A percentile compares a stretch with the other conserved stretches of the same genome.
Evolutionary conservation across 2,888 invertebrate genomes (phyloP).

Genomic region (Exephanes ischioxanthus): DNA sequence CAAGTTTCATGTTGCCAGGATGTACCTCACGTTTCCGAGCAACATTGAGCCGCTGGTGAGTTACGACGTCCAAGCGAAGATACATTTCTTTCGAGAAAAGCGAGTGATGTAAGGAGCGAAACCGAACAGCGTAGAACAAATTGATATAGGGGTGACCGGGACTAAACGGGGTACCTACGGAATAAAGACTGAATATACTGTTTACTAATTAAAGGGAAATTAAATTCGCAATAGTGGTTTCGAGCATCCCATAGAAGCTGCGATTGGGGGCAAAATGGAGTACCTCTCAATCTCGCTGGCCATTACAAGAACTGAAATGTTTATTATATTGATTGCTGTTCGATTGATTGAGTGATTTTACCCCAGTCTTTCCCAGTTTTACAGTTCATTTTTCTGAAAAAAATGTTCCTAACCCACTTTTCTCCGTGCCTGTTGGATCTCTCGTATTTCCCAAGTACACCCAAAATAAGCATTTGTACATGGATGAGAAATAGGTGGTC

Average conservation of each 20-base stretch:
- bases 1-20: conserved; percentile 88
- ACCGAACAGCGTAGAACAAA: neutral
- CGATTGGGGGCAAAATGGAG: no score
- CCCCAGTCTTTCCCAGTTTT: neutral
- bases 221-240: no score
- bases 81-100: conserved; percentile 38
- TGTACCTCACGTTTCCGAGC: conserved; percentile 87
- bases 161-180: no score
- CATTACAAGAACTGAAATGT: neutral
- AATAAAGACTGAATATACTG: neutral
- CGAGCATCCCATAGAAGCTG: no score
- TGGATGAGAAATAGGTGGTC: neutral
- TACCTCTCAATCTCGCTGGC: neutral
- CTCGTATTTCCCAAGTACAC: no score
- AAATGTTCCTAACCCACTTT: no score
- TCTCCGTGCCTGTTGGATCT: no score
- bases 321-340: neutral
- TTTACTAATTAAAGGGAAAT: neutral
- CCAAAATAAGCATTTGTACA: neutral
- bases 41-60: conserved; percentile 86
- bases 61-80: conserved; percentile 44
- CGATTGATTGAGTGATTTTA: neutral
- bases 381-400: no score
- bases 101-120: neutral
- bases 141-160: neutral